phyloP scores from a whole-genome alignment of 2,797 vertebrate genomes.

The Lagorchestes hirsutus region DNA sequence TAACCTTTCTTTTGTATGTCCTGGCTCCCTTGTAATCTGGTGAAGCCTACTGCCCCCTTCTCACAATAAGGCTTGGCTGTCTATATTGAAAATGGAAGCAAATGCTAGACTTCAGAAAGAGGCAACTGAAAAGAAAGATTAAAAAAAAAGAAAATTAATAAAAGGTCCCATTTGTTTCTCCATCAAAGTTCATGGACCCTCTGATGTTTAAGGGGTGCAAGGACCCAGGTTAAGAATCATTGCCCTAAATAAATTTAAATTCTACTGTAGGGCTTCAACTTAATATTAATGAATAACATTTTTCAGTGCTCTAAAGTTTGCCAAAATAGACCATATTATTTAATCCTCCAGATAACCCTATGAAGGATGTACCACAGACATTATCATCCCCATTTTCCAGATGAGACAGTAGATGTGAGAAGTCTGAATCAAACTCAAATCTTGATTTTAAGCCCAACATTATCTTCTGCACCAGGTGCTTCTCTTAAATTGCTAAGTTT shows the following conservation, averaged over 20 bases:
- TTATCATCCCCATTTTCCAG: background rate
- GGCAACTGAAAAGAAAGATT: background rate
- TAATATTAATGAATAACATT: background rate
- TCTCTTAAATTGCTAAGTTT: background rate
- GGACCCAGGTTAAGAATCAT: background rate
- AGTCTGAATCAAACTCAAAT: background rate
- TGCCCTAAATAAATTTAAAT: background rate
- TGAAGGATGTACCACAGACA: background rate
- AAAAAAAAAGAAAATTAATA: too few relatives aligned
- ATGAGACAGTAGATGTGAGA: background rate
- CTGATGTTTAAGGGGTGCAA: background rate
- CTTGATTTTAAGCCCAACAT: background rate
- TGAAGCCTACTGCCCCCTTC: background rate
- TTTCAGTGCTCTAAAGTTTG: background rate
- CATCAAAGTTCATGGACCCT: background rate
- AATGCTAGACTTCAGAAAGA: background rate
- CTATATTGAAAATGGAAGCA: background rate
- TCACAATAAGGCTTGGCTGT: background rate
- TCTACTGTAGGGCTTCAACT: background rate
- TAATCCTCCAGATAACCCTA: background rate
- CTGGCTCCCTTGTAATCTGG: background rate
- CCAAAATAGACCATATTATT: background rate
- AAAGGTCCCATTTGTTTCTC: background rate
- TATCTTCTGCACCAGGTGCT: background rate
- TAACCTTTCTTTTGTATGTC: background rate